Evolutionary conservation across 2,113 vertebrate genomes (phyloP).

Genomic region (Macaca mulatta): DNA sequence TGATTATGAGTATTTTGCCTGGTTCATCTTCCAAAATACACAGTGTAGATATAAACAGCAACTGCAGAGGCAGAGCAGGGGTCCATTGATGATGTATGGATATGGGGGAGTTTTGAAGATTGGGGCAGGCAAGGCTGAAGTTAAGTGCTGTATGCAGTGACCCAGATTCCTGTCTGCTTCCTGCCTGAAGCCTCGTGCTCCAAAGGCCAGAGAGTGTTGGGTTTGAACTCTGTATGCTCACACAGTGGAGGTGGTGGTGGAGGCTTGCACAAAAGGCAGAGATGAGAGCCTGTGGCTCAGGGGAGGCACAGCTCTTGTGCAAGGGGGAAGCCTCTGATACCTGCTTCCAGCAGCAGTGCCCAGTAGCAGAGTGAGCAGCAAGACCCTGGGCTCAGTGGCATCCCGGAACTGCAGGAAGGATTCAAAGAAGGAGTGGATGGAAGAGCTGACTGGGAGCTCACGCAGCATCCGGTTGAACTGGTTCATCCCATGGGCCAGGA

Average conservation of each 20-base stretch:
- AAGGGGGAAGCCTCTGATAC: background rate
- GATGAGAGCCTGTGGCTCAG: background rate
- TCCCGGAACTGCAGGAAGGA: background rate
- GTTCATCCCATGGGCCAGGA: background rate
- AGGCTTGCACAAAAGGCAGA: background rate
- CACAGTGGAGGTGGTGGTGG: background rate
- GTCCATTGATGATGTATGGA: rapidly evolving
- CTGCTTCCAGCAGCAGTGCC: background rate
- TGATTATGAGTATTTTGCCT: background rate
- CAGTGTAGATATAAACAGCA: background rate
- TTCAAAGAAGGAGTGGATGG: background rate
- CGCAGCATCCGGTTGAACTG: background rate
- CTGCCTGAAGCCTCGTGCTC: background rate
- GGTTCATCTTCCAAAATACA: background rate
- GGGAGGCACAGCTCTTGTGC: background rate
- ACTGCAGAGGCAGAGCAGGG: background rate
- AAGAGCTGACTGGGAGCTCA: rapidly evolving
- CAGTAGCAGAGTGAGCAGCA: background rate
- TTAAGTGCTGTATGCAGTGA: background rate
- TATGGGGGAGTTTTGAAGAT: background rate
- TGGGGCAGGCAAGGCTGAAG: background rate
- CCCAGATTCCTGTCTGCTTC: background rate
- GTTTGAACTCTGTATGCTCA: background rate
- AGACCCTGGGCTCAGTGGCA: background rate
- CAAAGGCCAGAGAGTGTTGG: background rate